Base-by-base conservation (phyloP, 1,140 invertebrate species). In the Drosophila kikkawai region DNA sequence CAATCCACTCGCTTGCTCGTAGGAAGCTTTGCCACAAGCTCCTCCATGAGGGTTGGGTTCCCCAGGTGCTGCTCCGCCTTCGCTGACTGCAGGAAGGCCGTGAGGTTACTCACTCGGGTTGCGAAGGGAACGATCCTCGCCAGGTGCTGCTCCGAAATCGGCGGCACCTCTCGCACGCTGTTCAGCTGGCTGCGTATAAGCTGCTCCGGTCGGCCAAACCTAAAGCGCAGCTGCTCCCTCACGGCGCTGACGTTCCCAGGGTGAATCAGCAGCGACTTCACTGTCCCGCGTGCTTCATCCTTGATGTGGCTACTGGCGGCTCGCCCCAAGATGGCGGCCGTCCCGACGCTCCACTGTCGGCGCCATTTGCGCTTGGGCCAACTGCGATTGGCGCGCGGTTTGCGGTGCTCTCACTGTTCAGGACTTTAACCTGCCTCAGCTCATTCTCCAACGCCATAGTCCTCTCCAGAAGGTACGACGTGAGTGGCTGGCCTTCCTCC, bases 131-230 rank as follows among this genome's bases (percentile, higher is more conserved):
- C 39, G 39, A 41, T 41, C 13, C 7, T 39, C 13, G 37, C 37
- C 11, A 39, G 37, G 13, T 63, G 41, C 11, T 41, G 13, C 37
- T 39, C 58, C 53, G 4, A 1, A 15, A 39, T 39, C 12, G 13
- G 13, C 6, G 2, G 15, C 39, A 32, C 32, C 32, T 41, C 15
- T 26, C 37, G 13, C 3, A 51, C 37, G 5, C 15, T 34, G n/a
- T 13, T 34, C 13, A 68, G 45, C 36, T 61, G 57, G 13, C 26
- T 60, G 29, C 57, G 37, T 17, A 64, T 64, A n/a, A 55, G 60
- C 13, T 41, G 48, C 36, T 64, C 22, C 45, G 45, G 34, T 36
- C 59, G 34, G 11, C 34, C 45, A 17, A 22, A 42, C 17, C 37
- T 19, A 26, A 56, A 36, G 11, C n/a, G 17, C 26, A 64, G 61